A percentile compares a stretch with the other conserved stretches of the same genome.
Evolutionary conservation across 1,140 invertebrate genomes (phyloP).

Genomic region (Drosophila jambulina): DNA sequence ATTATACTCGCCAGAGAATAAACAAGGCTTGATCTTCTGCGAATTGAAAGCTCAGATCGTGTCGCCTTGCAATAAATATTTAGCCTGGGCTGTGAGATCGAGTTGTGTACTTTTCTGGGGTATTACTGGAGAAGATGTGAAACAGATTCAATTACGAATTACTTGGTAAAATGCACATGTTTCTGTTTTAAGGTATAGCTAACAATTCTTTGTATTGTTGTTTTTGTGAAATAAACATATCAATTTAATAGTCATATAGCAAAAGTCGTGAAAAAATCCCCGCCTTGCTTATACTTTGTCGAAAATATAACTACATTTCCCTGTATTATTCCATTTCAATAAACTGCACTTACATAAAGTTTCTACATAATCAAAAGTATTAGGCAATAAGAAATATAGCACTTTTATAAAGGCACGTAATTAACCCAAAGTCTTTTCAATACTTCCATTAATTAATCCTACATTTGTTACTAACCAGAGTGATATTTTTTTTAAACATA

Average conservation of each 20-base stretch:
- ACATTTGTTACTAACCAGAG: neutral
- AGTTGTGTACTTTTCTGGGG: neutral
- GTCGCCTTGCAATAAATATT: constrained; percentile 1
- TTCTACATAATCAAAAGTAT: neutral
- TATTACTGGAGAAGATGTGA: neutral
- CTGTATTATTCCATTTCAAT: neutral
- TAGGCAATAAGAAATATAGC: neutral
- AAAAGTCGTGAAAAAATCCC: neutral
- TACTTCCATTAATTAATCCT: neutral
- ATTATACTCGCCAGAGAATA: neutral
- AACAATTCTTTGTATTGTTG: neutral
- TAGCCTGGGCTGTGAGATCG: neutral
- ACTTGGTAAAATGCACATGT: neutral
- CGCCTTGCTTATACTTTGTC: no score
- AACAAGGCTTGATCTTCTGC: constrained; percentile 1
- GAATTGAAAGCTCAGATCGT: constrained; percentile 1
- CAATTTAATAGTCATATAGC: neutral
- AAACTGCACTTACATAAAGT: neutral
- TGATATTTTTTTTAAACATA: neutral
- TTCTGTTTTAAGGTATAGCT: neutral
- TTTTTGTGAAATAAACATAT: neutral
- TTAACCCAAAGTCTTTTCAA: neutral
- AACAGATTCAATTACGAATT: constrained; percentile 1
- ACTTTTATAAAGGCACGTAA: neutral
- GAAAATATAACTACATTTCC: neutral